These are phyloP conservation scores for Drosophila pullipes DNA, from an alignment of 2,888 invertebrate species.

Conservation along the genomic window DNA sequence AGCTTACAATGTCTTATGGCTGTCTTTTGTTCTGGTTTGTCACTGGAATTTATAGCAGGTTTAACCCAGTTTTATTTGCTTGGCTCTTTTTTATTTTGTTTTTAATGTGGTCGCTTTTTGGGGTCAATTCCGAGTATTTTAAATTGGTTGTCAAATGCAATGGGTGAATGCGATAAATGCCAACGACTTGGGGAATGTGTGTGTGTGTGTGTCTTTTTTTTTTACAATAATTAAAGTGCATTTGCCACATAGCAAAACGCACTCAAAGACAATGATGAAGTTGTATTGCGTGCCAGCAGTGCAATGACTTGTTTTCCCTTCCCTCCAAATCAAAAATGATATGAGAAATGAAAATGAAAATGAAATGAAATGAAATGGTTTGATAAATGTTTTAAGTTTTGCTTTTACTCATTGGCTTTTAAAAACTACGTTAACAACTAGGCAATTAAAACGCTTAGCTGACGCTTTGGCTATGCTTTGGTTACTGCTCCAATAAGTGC, in stretches of 20 bases:
- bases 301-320: slow-evolving; percentile 51
- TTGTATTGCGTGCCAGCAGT: slow-evolving; percentile 61
- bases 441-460: slow-evolving; percentile 56
- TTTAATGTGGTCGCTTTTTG: slow-evolving; percentile 26
- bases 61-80: slow-evolving; percentile 66
- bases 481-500: slow-evolving; percentile 42
- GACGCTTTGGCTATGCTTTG: slow-evolving; percentile 73
- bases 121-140: slow-evolving; percentile 61
- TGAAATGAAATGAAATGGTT: slow-evolving; percentile 5
- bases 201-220: background rate
- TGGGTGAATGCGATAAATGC: slow-evolving; percentile 50
- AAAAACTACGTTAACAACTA: slow-evolving; percentile 59
- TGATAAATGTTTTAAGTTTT: slow-evolving; percentile 28
- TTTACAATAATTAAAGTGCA: slow-evolving; percentile 45
- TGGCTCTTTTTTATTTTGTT: background rate
- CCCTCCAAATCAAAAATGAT: slow-evolving; percentile 7
- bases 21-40: slow-evolving; percentile 70
- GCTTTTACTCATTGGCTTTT: slow-evolving; percentile 45
- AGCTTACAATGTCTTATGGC: slow-evolving; percentile 68
- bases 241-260: slow-evolving; percentile 40
- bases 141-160: slow-evolving; percentile 77
- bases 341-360: slow-evolving; percentile 13
- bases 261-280: slow-evolving; percentile 39
- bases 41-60: slow-evolving; percentile 76
- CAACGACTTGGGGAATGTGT: slow-evolving; percentile 46